These are phyloP conservation scores for Drosophila novamexicana DNA, from an alignment of 1,140 invertebrate species.

Conservation along the genomic window DNA sequence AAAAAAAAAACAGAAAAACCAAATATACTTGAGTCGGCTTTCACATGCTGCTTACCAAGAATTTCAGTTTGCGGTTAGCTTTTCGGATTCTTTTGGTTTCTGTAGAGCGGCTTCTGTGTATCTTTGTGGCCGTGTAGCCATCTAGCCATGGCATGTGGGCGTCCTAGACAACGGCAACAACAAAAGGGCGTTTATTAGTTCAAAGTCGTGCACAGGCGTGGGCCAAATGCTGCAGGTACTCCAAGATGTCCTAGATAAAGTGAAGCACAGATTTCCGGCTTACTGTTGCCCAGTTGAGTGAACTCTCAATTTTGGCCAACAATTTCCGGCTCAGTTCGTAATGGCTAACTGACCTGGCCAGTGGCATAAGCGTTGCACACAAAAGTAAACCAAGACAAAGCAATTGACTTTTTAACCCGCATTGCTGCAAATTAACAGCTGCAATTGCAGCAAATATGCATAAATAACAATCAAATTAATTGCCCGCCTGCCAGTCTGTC, in stretches of 20 bases:
- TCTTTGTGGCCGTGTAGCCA: constrained; percentile 8
- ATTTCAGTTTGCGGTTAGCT: constrained; percentile 36
- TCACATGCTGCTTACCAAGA: constrained; percentile 34
- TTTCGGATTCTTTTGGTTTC: not conserved
- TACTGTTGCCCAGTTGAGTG: not conserved
- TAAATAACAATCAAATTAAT: constrained; percentile 76
- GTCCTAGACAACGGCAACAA: constrained; percentile 13
- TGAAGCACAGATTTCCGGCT: constrained; percentile 21
- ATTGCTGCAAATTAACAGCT: constrained; percentile 55
- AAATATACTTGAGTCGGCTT: constrained; percentile 26
- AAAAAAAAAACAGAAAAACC: not conserved
- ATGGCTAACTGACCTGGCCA: not conserved
- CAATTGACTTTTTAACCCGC: constrained; percentile 76
- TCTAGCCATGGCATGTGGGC: constrained; percentile 34
- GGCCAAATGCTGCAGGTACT: constrained; percentile 21
- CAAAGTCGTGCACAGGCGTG: constrained; percentile 47
- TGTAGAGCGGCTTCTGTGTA: constrained; percentile 20
- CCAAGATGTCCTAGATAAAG: constrained; percentile 37
- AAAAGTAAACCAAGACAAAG: constrained; percentile 74
- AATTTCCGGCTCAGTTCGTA: constrained; percentile 21
- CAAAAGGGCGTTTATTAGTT: constrained; percentile 50
- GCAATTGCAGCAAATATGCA: constrained; percentile 54
- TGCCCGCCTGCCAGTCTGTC: constrained; percentile 46
- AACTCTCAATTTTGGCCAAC: constrained; percentile 1
- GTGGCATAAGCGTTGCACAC: no score